Evolutionary conservation across 2,113 vertebrate species (phyloP).

Genomic region (Hirundichthys speculiger): DNA sequence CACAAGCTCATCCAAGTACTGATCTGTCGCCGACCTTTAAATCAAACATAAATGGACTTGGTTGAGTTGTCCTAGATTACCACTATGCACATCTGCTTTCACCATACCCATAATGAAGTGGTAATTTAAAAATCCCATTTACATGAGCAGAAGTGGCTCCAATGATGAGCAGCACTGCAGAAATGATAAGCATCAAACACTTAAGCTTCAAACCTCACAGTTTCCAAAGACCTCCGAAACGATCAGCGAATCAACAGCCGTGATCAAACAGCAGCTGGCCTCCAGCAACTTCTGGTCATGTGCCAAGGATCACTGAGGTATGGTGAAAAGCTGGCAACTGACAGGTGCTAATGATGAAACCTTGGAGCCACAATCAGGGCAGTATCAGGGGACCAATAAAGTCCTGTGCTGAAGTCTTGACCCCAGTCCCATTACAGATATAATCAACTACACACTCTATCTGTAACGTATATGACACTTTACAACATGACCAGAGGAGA

Average conservation of each 20-base stretch:
- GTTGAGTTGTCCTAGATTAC: constrained; percentile 26
- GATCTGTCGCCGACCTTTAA: constrained; percentile 20
- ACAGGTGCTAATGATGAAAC: constrained; percentile 72
- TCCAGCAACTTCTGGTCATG: constrained; percentile 42
- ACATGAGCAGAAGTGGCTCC: constrained; percentile 15
- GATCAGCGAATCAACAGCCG: constrained; percentile 34
- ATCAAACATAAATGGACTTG: constrained; percentile 13
- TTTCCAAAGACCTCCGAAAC: constrained; percentile 2
- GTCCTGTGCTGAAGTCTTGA: constrained; percentile 1
- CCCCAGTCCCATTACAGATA: constrained; percentile 6
- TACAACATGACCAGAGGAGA: background rate
- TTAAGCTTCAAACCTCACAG: constrained; percentile 4
- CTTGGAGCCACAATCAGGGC: constrained; percentile 29
- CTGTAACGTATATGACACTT: background rate
- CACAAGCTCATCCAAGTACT: background rate
- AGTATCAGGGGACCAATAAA: constrained; percentile 55
- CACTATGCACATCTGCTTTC: constrained; percentile 30
- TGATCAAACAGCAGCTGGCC: constrained; percentile 53
- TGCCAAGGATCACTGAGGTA: constrained; percentile 65
- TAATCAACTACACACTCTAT: constrained; percentile 6
- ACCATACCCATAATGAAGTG: constrained; percentile 34
- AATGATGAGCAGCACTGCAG: constrained; percentile 4
- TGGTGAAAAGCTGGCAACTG: constrained; percentile 73
- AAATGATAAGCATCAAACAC: background rate
- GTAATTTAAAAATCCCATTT: constrained; percentile 42